Percentiles rank a stretch among this genome's conserved stretches.
Evolutionary conservation across 2,888 invertebrate genomes (phyloP).

Genomic region (Encarsia formosa): DNA sequence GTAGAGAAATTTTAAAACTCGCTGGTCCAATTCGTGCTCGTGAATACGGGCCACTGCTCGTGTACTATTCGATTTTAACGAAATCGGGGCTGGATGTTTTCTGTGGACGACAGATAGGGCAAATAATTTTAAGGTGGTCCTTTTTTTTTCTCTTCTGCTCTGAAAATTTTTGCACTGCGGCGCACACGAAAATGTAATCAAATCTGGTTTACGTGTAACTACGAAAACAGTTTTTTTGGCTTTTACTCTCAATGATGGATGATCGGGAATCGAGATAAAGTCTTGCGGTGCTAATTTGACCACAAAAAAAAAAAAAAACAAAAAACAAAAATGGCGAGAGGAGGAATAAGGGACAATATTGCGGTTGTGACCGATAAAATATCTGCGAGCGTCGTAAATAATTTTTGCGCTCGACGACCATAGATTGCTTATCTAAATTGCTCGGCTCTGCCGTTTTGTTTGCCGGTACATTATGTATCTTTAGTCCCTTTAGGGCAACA

Average conservation of each 20-base stretch:
- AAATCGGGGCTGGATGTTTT: neutral
- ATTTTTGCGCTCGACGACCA: neutral
- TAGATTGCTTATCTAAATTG: constrained; percentile 16
- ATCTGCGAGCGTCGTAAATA: constrained; percentile 7
- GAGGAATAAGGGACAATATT: no score
- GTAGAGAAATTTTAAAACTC: neutral
- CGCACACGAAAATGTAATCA: no score
- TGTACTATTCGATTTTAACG: neutral
- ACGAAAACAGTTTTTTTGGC: no score
- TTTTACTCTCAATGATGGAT: no score
- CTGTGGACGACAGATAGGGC: neutral
- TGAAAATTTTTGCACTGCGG: neutral
- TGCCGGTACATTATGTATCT: neutral
- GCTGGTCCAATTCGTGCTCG: neutral
- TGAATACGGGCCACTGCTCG: neutral
- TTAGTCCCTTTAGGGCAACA: neutral
- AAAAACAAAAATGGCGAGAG: no score
- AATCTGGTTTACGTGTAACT: no score
- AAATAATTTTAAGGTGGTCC: constrained; percentile 6
- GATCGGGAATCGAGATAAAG: no score
- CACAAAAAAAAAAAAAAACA: no score
- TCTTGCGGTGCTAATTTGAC: no score
- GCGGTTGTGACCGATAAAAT: no score
- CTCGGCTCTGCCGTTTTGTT: neutral
- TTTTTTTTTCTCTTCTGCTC: neutral